Conservation (phyloP, 2,113 vertebrate genomes). For the Gallinago media region DNA sequence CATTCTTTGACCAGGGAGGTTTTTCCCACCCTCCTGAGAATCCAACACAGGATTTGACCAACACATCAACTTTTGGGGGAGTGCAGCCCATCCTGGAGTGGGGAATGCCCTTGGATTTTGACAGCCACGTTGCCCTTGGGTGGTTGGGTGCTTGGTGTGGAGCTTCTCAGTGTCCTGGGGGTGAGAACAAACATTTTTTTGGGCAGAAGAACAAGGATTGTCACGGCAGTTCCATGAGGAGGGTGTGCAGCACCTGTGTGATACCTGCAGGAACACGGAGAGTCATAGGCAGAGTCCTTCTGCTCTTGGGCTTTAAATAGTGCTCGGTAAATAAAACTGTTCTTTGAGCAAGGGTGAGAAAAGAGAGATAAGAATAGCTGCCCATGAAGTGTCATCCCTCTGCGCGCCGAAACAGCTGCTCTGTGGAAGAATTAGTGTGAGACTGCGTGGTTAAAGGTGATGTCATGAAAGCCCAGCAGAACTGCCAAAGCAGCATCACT, state of each 20-base stretch:
- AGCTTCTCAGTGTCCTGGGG: not conserved
- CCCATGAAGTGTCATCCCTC: not conserved
- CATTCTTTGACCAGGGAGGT: rapidly evolving
- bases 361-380: not conserved
- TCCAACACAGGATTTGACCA: not conserved
- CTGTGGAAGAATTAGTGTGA: not conserved
- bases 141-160: rapidly evolving
- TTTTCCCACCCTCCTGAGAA: not conserved
- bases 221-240: not conserved
- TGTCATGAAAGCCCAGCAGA: not conserved
- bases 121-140: rapidly evolving
- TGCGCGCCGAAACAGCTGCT: not conserved
- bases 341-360: not conserved
- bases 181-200: not conserved
- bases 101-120: not conserved
- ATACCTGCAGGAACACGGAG: not conserved
- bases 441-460: not conserved
- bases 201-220: not conserved
- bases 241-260: not conserved
- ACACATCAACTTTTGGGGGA: not conserved
- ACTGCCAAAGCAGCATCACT: not conserved
- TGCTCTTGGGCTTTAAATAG: not conserved
- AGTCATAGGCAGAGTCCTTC: not conserved
- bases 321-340: not conserved
- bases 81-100: rapidly evolving